A percentile compares a stretch with the other conserved stretches of the same genome.
Evolutionary conservation across 2,113 vertebrate species (phyloP).

Genomic region (Microcebus ravelobensis): DNA sequence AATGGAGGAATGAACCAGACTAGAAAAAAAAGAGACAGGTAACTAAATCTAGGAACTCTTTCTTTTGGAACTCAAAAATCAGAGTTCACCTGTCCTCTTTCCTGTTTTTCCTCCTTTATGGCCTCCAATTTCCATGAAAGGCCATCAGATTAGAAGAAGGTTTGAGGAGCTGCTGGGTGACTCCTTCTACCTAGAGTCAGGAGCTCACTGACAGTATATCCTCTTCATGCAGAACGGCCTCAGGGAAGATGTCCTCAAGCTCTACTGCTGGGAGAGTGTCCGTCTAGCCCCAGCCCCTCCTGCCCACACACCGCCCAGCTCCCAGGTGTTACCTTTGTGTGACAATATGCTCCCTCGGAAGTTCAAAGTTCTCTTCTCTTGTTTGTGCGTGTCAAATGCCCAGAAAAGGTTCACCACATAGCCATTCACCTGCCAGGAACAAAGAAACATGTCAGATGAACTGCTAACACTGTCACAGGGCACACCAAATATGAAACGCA

Average conservation of each 20-base stretch:
- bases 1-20: neutral
- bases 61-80: neutral
- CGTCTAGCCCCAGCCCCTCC: neutral
- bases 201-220: neutral
- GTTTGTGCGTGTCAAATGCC: conserved; percentile 94
- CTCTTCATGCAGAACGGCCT: neutral
- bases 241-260: neutral
- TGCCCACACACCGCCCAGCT: rapidly evolving
- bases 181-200: neutral
- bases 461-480: rapidly evolving
- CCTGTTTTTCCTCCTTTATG: neutral
- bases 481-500: no score
- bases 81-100: neutral
- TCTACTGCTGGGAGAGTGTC: neutral
- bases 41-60: neutral
- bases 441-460: neutral
- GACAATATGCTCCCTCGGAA: conserved; percentile 82
- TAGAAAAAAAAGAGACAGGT: neutral
- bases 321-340: conserved; percentile 87
- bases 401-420: conserved; percentile 93
- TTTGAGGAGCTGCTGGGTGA: neutral
- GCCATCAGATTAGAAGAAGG: neutral
- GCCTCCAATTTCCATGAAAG: neutral
- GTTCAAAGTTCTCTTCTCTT: conserved; percentile 90
- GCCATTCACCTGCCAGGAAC: conserved; percentile 88